Evolutionary conservation across 1,140 invertebrate species (phyloP), one percentile per base, ranked within the genome.

Genomic region (Acyrthosiphon pisum): DNA sequence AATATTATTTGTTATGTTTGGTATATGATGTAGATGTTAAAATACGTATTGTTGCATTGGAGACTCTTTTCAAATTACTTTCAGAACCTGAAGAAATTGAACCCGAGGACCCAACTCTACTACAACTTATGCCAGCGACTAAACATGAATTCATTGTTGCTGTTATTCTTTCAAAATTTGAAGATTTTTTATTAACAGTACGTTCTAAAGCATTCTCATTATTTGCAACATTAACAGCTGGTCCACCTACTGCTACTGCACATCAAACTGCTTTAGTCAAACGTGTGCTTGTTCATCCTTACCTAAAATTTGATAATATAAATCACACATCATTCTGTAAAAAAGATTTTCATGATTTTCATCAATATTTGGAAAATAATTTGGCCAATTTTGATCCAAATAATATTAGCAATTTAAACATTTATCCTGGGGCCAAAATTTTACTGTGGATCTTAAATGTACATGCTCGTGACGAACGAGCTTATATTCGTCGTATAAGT

Each of bases 151-250:
- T 93, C 11, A 93, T 84, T 84, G n/a, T 93, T 1, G 91, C 76
- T 44, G 48, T 93, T 37, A 93, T 93, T 56, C 76, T 93, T 41
- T 86, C 91, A n/a, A 93, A 50, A 56, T 93, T 93, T 93, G 46
- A 93, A 93, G 91, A 93, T 84, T 23, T 37, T 37, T 93, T 93
- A n/a, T 93, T 93, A n/a, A 93, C 76, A 53, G 91, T 93, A 53
- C 44, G 91, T 26, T 37, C 91, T 86, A 93, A 84, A 93, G 91
- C 91, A 2, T 93, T 93, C 8, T 93, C 91, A 53, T 53, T 93
- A 86, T 84, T 93, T 50, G 48, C 48, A 11, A 86, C 81, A 20
- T 84, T 93, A 41, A 93, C 91, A 23, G 30, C 91, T 56, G 91
- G 91, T 22, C 81, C 91, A 30, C 91, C 76, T 18, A 44, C 76